Conservation (phyloP, 2,888 invertebrate species). For the Dorcus parallelipipedus region DNA sequence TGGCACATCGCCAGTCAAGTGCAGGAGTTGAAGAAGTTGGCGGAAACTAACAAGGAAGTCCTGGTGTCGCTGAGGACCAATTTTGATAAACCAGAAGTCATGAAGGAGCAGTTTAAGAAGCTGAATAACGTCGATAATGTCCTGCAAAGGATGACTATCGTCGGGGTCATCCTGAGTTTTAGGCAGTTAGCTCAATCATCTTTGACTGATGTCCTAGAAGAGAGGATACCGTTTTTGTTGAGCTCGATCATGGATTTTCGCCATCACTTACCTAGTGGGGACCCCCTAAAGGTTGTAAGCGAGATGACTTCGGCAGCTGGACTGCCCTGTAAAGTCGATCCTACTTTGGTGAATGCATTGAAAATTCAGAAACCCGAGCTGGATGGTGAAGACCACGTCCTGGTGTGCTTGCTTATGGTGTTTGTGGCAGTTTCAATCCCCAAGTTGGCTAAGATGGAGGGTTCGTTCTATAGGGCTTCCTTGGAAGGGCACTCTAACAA, state of each 20-base stretch:
- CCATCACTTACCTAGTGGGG: conserved; percentile 86
- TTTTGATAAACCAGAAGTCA: conserved; percentile 97
- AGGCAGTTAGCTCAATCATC: conserved; percentile 92
- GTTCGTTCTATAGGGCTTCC: conserved; percentile 83
- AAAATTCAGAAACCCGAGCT: conserved; percentile 84
- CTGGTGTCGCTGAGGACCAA: conserved; percentile 87
- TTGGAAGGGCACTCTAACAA: conserved; percentile 97
- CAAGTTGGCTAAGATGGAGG: conserved; percentile 85
- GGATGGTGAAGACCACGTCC: conserved; percentile 88
- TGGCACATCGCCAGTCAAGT: conserved; percentile 99
- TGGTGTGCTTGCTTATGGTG: conserved; percentile 95
- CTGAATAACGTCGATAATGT: conserved; percentile 92
- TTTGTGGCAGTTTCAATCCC: conserved; percentile 98
- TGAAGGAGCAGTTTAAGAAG: conserved; percentile 93
- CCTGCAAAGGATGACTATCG: conserved; percentile 93
- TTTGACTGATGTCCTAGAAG: conserved; percentile 86
- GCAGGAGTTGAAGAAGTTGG: conserved; percentile 89
- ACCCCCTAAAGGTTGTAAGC: conserved; percentile 85
- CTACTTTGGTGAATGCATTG: conserved; percentile 86
- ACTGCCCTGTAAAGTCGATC: conserved; percentile 89
- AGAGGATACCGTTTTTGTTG: conserved; percentile 92
- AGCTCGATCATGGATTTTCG: conserved; percentile 94
- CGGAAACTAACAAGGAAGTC: conserved; percentile 89
- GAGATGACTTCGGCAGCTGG: conserved; percentile 99
- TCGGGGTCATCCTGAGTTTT: conserved; percentile 96